phyloP scores from a whole-genome alignment of 2,797 vertebrate genomes.

The Cygnus olor region DNA sequence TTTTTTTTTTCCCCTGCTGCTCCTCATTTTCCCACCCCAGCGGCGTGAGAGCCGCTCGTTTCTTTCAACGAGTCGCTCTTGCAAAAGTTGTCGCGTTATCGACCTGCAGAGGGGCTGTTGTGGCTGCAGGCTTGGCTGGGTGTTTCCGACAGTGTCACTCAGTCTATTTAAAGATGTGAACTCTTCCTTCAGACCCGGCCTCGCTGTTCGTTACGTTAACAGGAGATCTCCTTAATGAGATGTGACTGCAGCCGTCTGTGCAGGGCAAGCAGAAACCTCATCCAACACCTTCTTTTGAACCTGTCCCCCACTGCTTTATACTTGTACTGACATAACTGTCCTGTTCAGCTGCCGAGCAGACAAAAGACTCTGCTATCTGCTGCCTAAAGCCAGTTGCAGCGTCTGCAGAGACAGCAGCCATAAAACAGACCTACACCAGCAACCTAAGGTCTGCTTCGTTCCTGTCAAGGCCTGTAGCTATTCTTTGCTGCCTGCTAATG shows the following conservation, averaged over 20 bases:
- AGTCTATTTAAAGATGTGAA: neutral
- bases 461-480: slow-evolving; percentile 12
- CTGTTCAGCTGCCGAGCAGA: neutral
- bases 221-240: neutral
- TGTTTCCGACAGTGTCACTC: rapidly evolving
- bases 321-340: neutral
- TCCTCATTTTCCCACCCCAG: rapidly evolving
- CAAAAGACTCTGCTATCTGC: neutral
- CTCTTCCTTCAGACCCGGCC: neutral
- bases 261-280: neutral
- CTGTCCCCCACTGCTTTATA: neutral
- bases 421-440: neutral
- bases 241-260: neutral
- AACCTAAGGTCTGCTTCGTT: neutral
- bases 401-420: neutral
- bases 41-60: rapidly evolving
- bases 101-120: neutral
- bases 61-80: neutral
- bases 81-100: rapidly evolving
- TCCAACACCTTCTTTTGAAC: neutral
- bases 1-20: neutral
- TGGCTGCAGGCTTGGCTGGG: neutral
- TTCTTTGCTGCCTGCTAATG: neutral
- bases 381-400: neutral
- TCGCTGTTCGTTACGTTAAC: rapidly evolving